Evolutionary conservation across 2,888 invertebrate species (phyloP).

Genomic region (Aporophyla nigra): DNA sequence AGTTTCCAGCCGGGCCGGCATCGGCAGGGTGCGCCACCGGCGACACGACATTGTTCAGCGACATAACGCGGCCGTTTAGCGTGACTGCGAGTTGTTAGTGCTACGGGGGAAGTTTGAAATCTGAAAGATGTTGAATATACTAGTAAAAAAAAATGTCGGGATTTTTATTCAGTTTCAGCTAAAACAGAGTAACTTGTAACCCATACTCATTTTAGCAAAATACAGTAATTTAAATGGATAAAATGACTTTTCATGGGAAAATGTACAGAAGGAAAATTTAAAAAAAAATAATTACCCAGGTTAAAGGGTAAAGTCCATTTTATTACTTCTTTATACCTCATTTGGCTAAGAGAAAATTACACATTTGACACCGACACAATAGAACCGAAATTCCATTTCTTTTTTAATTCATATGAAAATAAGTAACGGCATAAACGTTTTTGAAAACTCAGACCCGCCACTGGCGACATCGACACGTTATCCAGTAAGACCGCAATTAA

Average conservation of each 20-base stretch:
- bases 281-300: neutral
- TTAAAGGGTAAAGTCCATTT: neutral
- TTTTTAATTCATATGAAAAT: neutral
- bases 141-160: neutral
- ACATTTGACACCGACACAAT: neutral
- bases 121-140: conserved; percentile 14
- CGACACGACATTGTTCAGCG: conserved; percentile 66
- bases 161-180: neutral
- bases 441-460: neutral
- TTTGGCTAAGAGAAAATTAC: neutral
- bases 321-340: neutral
- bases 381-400: neutral
- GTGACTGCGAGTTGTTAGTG: conserved; percentile 69
- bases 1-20: conserved; percentile 37
- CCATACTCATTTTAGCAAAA: neutral
- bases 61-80: conserved; percentile 64
- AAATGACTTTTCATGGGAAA: neutral
- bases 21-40: conserved; percentile 63
- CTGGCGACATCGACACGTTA: conserved; percentile 3
- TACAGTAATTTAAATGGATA: neutral
- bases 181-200: neutral
- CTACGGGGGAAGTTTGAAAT: conserved; percentile 29
- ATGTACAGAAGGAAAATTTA: neutral
- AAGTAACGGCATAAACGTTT: neutral
- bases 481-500: conserved; percentile 25